Evolutionary conservation across 2,888 invertebrate species (phyloP), one percentile per base, ranked within the genome.

Genomic region (Pyrocoelia pectoralis): DNA sequence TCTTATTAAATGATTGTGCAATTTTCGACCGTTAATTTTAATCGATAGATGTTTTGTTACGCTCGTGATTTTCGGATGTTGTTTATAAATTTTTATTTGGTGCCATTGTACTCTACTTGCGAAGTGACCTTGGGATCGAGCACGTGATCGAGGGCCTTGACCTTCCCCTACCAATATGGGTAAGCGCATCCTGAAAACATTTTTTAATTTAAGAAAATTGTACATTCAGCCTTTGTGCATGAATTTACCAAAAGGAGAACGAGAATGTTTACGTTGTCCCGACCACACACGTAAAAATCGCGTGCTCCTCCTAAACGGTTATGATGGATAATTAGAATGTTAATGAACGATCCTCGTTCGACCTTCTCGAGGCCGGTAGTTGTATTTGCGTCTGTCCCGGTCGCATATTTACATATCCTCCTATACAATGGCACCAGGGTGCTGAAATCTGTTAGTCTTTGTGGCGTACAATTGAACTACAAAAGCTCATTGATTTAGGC

Each of bases 61-160:
- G 56, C 29, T 24, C 17, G 43, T 61, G 65, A 28, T 57, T 56
- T 52, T 62, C 14, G 49, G 49, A 58, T 48, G 59, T 59, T 67
- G 56, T 64, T 64, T 64, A 55, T 63, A 58, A 52, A 56, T 62
- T 63, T 59, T 41, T 43, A 38, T 55, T 46, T 56, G 67, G 57
- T 74, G 74, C 73, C 72, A 74, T 74, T 75, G 74, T 71, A 70
- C 72, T 65, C 67, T 69, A 67, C 61, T 71, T 68, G 72, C 71
- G 72, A 71, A 58, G 72, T 79, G 84, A 84, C 85, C 84, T 85
- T 85, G 84, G 81, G 81, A 77, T 76, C 76, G 79, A 80, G 79
- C 84, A 84, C 84, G 84, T 84, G 84, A 84, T 80, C 77, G 76
- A 83, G 84, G 84, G 84, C 85, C 84, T 85, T 84, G 84, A 84